A percentile compares a stretch with the other conserved stretches of the same genome.
These are phyloP conservation scores for Apotomis betuletana DNA, from an alignment of 2,888 invertebrate genomes.

Conservation along the genomic window DNA sequence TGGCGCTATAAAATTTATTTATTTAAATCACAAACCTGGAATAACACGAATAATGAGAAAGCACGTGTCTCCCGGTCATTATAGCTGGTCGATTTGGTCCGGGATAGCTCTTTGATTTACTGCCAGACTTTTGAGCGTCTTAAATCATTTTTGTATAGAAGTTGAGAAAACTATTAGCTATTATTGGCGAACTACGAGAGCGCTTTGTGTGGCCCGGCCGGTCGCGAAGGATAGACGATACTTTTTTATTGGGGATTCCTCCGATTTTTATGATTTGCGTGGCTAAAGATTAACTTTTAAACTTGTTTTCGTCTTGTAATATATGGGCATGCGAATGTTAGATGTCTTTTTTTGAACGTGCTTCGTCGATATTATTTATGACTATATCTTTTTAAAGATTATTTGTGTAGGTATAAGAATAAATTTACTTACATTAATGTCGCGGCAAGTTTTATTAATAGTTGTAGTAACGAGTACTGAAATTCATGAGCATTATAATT, in stretches of 20 bases:
- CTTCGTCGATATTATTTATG: conserved; percentile 26
- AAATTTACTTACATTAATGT: no score
- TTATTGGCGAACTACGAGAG: conserved; percentile 75
- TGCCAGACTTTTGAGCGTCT: conserved; percentile 76
- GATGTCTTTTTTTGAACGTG: conserved; percentile 56
- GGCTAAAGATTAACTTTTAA: conserved; percentile 62
- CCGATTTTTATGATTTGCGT: conserved; percentile 69
- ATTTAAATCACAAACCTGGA: conserved; percentile 72
- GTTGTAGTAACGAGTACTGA: no score
- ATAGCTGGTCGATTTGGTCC: conserved; percentile 64
- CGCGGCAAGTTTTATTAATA: no score
- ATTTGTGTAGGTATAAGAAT: not conserved
- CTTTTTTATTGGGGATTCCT: conserved; percentile 62
- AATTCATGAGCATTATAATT: no score
- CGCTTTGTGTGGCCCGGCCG: conserved; percentile 66
- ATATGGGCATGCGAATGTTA: conserved; percentile 53
- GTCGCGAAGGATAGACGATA: conserved; percentile 55
- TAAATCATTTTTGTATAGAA: conserved; percentile 81
- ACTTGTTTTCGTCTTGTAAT: conserved; percentile 50
- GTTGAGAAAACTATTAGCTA: conserved; percentile 82
- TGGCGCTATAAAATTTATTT: conserved; percentile 79
- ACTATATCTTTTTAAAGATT: not conserved
- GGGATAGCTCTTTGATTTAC: conserved; percentile 78
- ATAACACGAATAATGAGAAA: conserved; percentile 77
- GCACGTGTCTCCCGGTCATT: conserved; percentile 75